These are phyloP conservation scores for Pterocles gutturalis DNA, from an alignment of 2,113 vertebrate genomes.

Conservation along the genomic window DNA sequence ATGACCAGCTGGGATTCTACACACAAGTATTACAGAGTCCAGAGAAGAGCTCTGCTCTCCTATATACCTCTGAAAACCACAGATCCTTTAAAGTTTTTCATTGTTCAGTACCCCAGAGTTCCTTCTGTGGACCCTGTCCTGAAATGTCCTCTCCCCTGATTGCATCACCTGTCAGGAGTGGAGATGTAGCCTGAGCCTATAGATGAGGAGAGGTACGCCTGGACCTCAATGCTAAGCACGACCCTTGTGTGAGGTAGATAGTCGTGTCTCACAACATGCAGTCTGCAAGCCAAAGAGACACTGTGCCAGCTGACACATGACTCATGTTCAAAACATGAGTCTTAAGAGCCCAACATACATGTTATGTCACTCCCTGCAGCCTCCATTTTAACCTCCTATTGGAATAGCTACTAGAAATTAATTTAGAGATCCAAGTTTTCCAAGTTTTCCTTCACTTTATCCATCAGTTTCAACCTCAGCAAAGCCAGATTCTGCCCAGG, in stretches of 20 bases:
- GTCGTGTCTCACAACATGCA: not conserved
- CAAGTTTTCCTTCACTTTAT: not conserved
- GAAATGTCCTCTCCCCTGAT: not conserved
- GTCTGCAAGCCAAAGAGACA: not conserved
- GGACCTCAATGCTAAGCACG: not conserved
- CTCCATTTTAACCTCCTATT: not conserved
- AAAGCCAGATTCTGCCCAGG: not conserved
- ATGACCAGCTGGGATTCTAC: not conserved
- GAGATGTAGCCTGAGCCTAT: accelerated
- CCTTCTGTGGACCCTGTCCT: not conserved
- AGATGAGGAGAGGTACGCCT: not conserved
- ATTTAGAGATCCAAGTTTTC: not conserved
- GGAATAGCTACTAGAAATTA: not conserved
- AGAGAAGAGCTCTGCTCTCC: not conserved
- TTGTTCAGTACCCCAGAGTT: not conserved
- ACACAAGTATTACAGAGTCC: not conserved
- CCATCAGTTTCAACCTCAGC: not conserved
- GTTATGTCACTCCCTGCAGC: accelerated
- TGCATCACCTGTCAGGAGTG: not conserved
- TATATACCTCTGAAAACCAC: not conserved
- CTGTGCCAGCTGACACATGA: accelerated
- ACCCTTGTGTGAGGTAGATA: not conserved
- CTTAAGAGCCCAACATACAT: not conserved
- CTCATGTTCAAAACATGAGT: not conserved
- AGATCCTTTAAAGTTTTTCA: not conserved